Evolutionary conservation across 2,113 vertebrate genomes (phyloP), one percentile per base, ranked within the genome.

Genomic region (Nothocercus julius): DNA sequence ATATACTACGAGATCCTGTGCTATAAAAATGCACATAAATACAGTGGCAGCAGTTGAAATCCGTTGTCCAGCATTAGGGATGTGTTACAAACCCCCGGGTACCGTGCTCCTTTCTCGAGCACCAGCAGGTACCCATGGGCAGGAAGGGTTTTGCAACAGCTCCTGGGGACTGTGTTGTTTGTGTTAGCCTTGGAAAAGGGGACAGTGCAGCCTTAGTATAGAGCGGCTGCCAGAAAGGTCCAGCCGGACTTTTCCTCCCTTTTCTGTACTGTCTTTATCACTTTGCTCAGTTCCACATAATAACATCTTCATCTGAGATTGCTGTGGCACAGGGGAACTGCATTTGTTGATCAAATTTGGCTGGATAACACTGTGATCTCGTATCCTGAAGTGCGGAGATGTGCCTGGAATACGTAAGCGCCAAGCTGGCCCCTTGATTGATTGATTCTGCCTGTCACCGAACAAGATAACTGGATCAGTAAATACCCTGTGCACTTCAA

Each of bases 281-380:
- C 98, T 99, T 98, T 98, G 98, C 98, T 98, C 98, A 98, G 98
- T 98, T 98, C 98, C 98, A 98, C 98, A 97, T 99, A 99, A 99
- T 98, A 99, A 99, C 98, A 98, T 99, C 98, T 99, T 99, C 99
- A 99, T 99, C 99, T 98, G 98, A 98, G 99, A 99, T 99, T 98
- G 98, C 98, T 96, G 97, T 98, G 97, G 98, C 98, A 98, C 98
- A 97, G 98, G 98, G 98, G 98, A 98, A 98, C 98, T 98, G 98
- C 98, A 98, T 99, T 98, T 98, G 98, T 99, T 99, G 99, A 99
- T 99, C 99, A 99, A 99, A 99, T 99, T 99, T 99, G 98, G 98
- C 98, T 96, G 98, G 98, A 98, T 98, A 98, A 98, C 98, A 98
- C 98, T 97, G 98, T 98, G 97, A 98, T 98, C 98, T 98, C 97